Percentiles rank a stretch among this genome's conserved stretches.
Evolutionary conservation across 2,797 vertebrate genomes (phyloP).

Genomic region (Anguilla anguilla): DNA sequence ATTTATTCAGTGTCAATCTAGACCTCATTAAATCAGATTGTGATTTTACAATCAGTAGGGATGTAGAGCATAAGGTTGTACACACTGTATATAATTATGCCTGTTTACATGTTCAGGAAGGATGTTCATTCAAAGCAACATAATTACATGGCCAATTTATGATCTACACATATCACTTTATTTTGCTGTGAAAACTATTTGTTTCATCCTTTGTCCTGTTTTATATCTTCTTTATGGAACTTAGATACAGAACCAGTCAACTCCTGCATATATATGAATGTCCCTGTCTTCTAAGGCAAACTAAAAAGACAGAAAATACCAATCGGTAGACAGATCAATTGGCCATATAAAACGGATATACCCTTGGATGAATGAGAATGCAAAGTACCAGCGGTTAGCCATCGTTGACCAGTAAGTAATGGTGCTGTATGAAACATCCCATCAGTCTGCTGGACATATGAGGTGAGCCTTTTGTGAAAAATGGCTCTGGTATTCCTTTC

Average conservation of each 20-base stretch:
- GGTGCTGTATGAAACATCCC: neutral
- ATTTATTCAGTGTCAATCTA: constrained; percentile 62
- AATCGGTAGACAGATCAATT: neutral
- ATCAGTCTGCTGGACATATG: neutral
- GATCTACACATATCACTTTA: neutral
- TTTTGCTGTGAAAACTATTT: neutral
- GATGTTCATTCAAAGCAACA: constrained; percentile 3
- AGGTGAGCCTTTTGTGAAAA: neutral
- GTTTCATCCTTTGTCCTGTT: neutral
- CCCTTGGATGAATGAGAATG: neutral
- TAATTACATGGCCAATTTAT: neutral
- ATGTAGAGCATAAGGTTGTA: constrained; percentile 55
- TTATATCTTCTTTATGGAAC: neutral
- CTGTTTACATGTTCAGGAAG: constrained; percentile 44
- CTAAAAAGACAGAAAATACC: neutral
- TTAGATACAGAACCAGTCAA: neutral
- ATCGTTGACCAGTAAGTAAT: neutral
- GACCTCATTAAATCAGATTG: constrained; percentile 67
- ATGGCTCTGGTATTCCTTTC: neutral
- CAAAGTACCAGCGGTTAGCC: neutral
- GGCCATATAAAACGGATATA: neutral
- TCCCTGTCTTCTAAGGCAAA: neutral
- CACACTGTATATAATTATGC: constrained; percentile 57
- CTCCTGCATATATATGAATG: neutral
- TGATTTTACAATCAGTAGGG: constrained; percentile 59